phyloP scores from a whole-genome alignment of 2,888 invertebrate genomes.

The Hemaris fuciformis region DNA sequence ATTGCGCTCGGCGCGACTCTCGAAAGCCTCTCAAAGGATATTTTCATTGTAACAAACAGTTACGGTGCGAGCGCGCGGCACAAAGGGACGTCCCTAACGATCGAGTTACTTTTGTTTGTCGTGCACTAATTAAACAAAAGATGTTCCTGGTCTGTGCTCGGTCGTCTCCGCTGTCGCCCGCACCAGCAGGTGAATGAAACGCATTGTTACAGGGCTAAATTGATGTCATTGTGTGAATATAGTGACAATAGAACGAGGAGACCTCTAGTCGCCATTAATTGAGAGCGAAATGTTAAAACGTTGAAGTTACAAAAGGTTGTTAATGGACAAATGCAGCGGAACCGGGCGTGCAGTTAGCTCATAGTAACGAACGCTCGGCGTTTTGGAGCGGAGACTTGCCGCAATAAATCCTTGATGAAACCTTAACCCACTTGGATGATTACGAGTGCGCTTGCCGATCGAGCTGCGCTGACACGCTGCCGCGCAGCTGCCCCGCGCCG shows the following conservation, averaged over 20 bases:
- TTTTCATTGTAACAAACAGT: slow-evolving; percentile 61
- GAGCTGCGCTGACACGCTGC: slow-evolving; percentile 34
- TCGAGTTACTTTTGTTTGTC: slow-evolving; percentile 76
- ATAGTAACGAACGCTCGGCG: slow-evolving; percentile 71
- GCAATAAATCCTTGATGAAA: slow-evolving; percentile 81
- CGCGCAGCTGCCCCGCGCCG: slow-evolving; percentile 45
- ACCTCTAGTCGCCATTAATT: slow-evolving; percentile 58
- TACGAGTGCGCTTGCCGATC: slow-evolving; percentile 64
- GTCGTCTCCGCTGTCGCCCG: slow-evolving; percentile 50
- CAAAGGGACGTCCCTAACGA: slow-evolving; percentile 68
- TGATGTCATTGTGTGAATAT: slow-evolving; percentile 36
- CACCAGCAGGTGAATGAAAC: slow-evolving; percentile 58
- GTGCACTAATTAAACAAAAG: slow-evolving; percentile 75
- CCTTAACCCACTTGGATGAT: slow-evolving; percentile 82
- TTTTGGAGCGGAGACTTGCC: slow-evolving; percentile 81
- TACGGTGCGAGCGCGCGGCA: slow-evolving; percentile 49
- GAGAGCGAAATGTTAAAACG: slow-evolving; percentile 35
- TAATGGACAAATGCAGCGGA: slow-evolving; percentile 74
- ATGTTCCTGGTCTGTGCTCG: slow-evolving; percentile 51
- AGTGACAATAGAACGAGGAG: slow-evolving; percentile 45
- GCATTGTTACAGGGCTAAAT: slow-evolving; percentile 32
- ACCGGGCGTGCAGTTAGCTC: slow-evolving; percentile 74
- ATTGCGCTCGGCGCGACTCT: slow-evolving; percentile 58
- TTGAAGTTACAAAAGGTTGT: slow-evolving; percentile 53
- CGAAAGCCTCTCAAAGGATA: slow-evolving; percentile 66